Evolutionary conservation across 2,888 invertebrate genomes (phyloP), one percentile per base, ranked within the genome.

Genomic region (Sinodicranocentrus sp.): DNA sequence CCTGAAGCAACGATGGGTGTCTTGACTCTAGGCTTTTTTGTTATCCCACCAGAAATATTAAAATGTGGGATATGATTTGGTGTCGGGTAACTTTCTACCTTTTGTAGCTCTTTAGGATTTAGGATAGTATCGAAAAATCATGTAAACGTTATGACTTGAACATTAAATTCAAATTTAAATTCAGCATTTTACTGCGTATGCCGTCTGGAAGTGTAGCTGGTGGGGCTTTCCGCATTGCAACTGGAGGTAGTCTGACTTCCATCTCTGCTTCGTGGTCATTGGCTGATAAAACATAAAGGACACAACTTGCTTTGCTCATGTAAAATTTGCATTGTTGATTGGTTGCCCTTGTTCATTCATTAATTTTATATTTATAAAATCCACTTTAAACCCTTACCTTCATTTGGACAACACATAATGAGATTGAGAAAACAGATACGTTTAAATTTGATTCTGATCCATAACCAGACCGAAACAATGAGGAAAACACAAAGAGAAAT

Each of bases 121-220:
- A 6, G 33, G 5, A 33, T 33, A 6, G 33, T n/a, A n/a, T n/a
- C n/a, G n/a, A n/a, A n/a, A n/a, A n/a, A n/a, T n/a, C n/a, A n/a
- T n/a, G n/a, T n/a, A n/a, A n/a, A n/a, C n/a, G n/a, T n/a, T n/a
- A n/a, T n/a, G n/a, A n/a, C n/a, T n/a, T n/a, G n/a, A n/a, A n/a
- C n/a, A n/a, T n/a, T n/a, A n/a, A n/a, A n/a, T n/a, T n/a, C n/a
- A n/a, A n/a, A n/a, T n/a, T n/a, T n/a, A n/a, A n/a, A n/a, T n/a
- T n/a, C n/a, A n/a, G 57, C 10, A 13, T 54, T 1, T 25, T 33
- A 61, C 61, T 21, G 0, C 61, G 61, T 8, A 61, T n/a, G 8
- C 28, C 61, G 28, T 61, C 33, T 17, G 61, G 61, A n/a, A 61
- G 61, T 3, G 61, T 28, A 15, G 61, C 23, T 5, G 61, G 61